phyloP scores from a whole-genome alignment of 2,797 vertebrate species.

The Acrocephalus scirpaceus region DNA sequence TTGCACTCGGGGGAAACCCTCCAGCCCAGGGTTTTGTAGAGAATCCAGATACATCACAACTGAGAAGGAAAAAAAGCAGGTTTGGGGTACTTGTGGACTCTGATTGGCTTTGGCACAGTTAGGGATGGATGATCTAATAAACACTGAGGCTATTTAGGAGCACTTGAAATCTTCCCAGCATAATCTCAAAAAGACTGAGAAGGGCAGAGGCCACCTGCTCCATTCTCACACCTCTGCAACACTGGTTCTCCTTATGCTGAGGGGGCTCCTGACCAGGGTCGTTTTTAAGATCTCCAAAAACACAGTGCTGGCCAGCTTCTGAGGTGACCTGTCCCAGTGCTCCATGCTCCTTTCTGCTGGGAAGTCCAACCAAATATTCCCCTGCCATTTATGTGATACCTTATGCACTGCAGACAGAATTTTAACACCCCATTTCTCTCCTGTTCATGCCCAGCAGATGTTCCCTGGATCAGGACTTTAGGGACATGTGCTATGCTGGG shows the following conservation, averaged over 20 bases:
- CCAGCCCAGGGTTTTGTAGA: background rate
- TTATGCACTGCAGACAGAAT: background rate
- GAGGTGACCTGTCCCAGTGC: background rate
- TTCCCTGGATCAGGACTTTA: background rate
- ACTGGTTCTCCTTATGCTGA: background rate
- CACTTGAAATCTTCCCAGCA: background rate
- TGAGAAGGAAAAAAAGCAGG: background rate
- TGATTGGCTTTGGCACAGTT: background rate
- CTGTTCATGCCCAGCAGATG: background rate
- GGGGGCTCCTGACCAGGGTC: background rate
- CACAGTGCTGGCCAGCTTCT: background rate
- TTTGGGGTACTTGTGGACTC: background rate
- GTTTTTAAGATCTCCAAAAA: background rate
- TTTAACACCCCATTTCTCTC: background rate
- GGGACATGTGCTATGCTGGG: background rate
- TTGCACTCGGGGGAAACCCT: fast-evolving
- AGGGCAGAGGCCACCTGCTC: background rate
- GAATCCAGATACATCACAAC: background rate
- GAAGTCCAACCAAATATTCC: background rate
- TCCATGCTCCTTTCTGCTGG: background rate
- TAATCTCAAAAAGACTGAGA: background rate
- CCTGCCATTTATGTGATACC: background rate
- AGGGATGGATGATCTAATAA: background rate
- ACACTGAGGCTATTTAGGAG: background rate
- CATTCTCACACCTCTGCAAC: background rate